Conservation (phyloP, 2,888 invertebrate species). For the Dolichopus griseipennis region DNA sequence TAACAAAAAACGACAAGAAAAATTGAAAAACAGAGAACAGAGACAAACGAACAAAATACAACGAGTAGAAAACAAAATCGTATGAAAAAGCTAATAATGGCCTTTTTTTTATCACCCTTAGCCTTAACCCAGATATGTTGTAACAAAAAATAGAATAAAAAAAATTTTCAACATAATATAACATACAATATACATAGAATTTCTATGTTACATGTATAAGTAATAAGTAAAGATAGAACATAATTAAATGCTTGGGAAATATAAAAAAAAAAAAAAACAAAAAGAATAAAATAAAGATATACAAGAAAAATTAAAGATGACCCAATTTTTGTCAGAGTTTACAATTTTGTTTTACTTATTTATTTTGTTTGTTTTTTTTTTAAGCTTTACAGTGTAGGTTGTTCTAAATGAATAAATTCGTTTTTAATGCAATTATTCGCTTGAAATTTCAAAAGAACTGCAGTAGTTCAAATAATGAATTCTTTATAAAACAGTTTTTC, state of each 20-base stretch:
- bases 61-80: slow-evolving; percentile 10
- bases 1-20: slow-evolving; percentile 6
- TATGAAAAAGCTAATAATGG: background rate
- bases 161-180: background rate
- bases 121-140: background rate
- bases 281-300: too few relatives aligned
- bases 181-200: background rate
- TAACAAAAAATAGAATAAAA: background rate
- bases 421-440: too few relatives aligned
- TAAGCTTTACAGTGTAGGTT: too few relatives aligned
- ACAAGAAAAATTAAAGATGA: background rate
- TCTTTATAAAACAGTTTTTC: too few relatives aligned
- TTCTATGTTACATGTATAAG: background rate
- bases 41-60: slow-evolving; percentile 5
- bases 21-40: slow-evolving; percentile 7
- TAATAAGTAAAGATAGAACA: background rate
- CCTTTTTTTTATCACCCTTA: slow-evolving; percentile 2
- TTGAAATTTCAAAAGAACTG: too few relatives aligned
- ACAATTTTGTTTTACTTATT: background rate
- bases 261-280: background rate
- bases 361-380: background rate
- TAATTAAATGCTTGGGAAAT: background rate
- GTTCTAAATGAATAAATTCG: too few relatives aligned
- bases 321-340: background rate
- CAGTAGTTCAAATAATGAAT: too few relatives aligned